These are phyloP conservation scores for Cantharis nigra DNA, from an alignment of 2,888 invertebrate genomes.

Conservation along the genomic window DNA sequence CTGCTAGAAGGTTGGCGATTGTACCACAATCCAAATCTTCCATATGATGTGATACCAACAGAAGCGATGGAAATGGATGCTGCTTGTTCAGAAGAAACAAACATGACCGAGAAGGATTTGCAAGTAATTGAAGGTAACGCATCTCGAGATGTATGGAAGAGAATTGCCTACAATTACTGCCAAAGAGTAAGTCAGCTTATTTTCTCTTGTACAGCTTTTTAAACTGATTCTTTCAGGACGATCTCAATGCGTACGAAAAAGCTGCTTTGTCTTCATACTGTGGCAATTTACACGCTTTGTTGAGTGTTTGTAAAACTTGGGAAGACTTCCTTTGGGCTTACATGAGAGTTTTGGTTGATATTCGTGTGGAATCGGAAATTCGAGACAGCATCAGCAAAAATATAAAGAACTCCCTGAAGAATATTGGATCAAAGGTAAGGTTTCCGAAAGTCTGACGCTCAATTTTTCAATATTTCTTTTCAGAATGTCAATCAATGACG, in stretches of 20 bases:
- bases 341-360: conserved; percentile 79
- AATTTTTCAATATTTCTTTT: conserved; percentile 28
- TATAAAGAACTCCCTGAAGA: conserved; percentile 66
- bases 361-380: conserved; percentile 80
- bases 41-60: conserved; percentile 47
- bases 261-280: conserved; percentile 80
- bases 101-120: conserved; percentile 60
- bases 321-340: conserved; percentile 91
- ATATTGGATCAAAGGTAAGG: conserved; percentile 64
- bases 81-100: conserved; percentile 58
- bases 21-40: conserved; percentile 82
- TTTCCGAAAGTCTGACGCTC: background rate
- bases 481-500: conserved; percentile 69
- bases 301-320: conserved; percentile 82
- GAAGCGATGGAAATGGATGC: conserved; percentile 51
- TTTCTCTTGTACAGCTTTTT: background rate
- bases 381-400: conserved; percentile 61
- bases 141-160: conserved; percentile 79
- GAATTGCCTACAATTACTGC: conserved; percentile 66
- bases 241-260: conserved; percentile 62
- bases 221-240: conserved; percentile 51
- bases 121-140: conserved; percentile 75
- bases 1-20: conserved; percentile 89
- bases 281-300: conserved; percentile 79
- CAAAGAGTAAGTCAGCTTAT: conserved; percentile 40